Conservation (phyloP, 2,113 vertebrate genomes). For the Eolophus roseicapilla region DNA sequence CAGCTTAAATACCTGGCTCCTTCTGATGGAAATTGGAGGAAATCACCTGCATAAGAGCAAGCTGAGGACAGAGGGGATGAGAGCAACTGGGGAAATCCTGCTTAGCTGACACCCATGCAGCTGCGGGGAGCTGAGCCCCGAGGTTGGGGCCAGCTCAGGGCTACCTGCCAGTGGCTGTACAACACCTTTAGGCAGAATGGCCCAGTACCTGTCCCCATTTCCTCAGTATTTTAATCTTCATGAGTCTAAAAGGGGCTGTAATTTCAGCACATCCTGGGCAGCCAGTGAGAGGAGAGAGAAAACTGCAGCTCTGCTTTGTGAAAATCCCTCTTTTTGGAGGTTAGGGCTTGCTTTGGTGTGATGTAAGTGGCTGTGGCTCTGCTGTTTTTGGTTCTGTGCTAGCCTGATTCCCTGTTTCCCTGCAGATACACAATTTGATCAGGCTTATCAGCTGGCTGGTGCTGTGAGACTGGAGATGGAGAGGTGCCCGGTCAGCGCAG, state of each 20-base stretch:
- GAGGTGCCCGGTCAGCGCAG: accelerated
- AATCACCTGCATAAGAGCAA: neutral
- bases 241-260: neutral
- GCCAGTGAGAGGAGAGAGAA: neutral
- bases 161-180: neutral
- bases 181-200: neutral
- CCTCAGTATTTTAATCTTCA: neutral
- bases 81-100: neutral
- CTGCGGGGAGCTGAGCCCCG: neutral
- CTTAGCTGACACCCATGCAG: neutral
- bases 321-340: neutral
- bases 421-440: neutral
- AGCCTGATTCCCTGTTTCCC: neutral
- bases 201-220: neutral
- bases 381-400: neutral
- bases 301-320: neutral
- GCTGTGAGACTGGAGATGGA: neutral
- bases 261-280: neutral
- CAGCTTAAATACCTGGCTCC: neutral
- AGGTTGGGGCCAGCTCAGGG: neutral
- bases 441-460: neutral
- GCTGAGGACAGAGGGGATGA: neutral
- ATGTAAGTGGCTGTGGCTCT: neutral
- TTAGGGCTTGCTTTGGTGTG: neutral
- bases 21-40: neutral